Percentiles rank a stretch among this genome's conserved stretches.
phyloP scores from a whole-genome alignment of 2,888 invertebrate genomes.

The Morpho achilles region DNA sequence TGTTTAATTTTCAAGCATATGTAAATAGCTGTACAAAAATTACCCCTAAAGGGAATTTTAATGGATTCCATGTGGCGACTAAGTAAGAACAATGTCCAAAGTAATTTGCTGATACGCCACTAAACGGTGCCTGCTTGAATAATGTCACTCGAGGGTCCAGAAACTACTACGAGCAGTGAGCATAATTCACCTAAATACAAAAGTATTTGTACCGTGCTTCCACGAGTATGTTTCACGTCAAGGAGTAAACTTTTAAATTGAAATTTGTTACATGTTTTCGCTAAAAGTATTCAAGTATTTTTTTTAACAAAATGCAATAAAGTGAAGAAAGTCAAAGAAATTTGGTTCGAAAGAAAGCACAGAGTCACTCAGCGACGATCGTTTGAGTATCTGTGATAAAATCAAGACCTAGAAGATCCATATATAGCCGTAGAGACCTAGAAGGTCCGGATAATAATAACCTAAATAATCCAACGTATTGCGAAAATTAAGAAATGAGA shows the following conservation, averaged over 20 bases:
- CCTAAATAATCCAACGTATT: no score
- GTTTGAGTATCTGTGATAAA: no score
- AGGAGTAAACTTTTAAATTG: background rate
- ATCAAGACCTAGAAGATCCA: no score
- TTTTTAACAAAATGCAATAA: no score
- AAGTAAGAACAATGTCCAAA: constrained; percentile 11
- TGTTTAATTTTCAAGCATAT: constrained; percentile 3
- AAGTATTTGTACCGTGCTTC: constrained; percentile 2
- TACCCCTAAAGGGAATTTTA: constrained; percentile 10
- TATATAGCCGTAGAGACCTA: no score
- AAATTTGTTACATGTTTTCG: background rate
- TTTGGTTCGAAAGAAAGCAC: no score
- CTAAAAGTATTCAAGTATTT: no score
- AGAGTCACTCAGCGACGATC: no score
- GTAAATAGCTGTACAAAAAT: constrained; percentile 7
- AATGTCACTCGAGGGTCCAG: constrained; percentile 14
- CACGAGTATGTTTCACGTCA: background rate
- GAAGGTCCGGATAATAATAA: no score
- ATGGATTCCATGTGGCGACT: constrained; percentile 12
- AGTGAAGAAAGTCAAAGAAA: no score
- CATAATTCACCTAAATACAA: constrained; percentile 6
- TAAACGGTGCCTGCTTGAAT: constrained; percentile 14
- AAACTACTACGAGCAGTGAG: constrained; percentile 7
- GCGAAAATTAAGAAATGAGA: no score
- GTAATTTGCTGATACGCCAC: constrained; percentile 16